A percentile compares a stretch with the other conserved stretches of the same genome.
phyloP scores from a whole-genome alignment of 2,797 vertebrate genomes.

The Pangasius krempfi region DNA sequence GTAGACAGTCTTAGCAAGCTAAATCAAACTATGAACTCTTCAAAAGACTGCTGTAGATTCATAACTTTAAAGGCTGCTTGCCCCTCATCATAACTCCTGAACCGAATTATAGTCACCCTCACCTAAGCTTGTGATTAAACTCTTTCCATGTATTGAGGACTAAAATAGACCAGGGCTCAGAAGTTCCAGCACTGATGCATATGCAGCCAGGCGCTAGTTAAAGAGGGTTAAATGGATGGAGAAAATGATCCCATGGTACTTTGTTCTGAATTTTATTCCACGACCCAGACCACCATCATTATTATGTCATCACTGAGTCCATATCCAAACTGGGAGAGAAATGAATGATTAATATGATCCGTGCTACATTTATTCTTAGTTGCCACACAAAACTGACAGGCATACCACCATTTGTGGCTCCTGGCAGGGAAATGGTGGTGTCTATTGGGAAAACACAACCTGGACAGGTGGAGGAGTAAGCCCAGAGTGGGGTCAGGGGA shows the following conservation, averaged over 20 bases:
- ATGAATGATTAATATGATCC: conserved; percentile 30
- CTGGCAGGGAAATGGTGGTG: conserved; percentile 17
- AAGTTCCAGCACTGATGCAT: conserved; percentile 1
- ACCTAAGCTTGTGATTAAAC: not conserved
- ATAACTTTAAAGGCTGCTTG: not conserved
- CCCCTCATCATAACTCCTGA: not conserved
- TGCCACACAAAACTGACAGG: not conserved
- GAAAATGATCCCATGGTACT: conserved; percentile 5
- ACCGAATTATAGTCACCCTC: not conserved
- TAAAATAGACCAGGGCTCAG: conserved; percentile 34
- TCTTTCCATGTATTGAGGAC: conserved; percentile 19
- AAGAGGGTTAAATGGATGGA: not conserved
- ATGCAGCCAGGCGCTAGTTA: not conserved
- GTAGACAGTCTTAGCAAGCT: not conserved
- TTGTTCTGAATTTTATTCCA: not conserved
- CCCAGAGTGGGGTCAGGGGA: conserved; percentile 13
- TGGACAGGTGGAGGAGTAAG: conserved; percentile 32
- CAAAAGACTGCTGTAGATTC: not conserved
- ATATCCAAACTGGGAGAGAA: conserved; percentile 19
- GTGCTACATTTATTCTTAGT: conserved; percentile 38
- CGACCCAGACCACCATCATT: conserved; percentile 15
- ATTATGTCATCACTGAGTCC: conserved; percentile 27
- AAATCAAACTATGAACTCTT: not conserved
- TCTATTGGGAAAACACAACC: conserved; percentile 27
- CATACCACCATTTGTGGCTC: conserved; percentile 14